Conservation (phyloP, 1,140 invertebrate species). For the Rhopalosiphum maidis region DNA sequence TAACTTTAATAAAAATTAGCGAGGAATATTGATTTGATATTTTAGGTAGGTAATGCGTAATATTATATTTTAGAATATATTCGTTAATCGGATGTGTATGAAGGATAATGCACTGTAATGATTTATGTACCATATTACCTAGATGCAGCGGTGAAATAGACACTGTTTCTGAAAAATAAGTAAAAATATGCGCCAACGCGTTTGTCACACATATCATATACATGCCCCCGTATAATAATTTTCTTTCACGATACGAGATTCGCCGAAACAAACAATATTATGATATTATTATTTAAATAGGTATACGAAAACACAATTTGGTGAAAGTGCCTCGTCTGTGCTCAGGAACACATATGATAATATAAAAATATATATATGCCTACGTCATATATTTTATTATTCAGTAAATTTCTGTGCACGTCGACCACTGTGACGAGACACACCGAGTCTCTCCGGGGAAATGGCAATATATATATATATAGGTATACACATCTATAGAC, state of each 20-base stretch:
- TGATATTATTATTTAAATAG: constrained; percentile 7
- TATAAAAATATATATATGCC: neutral
- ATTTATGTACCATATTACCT: neutral
- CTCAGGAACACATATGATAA: neutral
- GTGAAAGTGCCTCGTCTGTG: neutral
- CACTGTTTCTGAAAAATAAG: neutral
- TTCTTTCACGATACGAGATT: neutral
- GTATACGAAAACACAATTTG: neutral
- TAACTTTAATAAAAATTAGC: neutral
- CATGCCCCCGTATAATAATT: neutral
- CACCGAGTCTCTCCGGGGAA: neutral
- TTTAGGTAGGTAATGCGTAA: neutral
- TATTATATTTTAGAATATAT: neutral
- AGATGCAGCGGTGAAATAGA: neutral
- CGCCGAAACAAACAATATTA: neutral
- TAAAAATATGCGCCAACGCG: neutral
- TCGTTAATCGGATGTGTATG: neutral
- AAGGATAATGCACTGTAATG: neutral
- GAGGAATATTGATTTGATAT: neutral
- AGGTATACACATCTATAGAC: constrained; percentile 3
- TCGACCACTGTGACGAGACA: neutral
- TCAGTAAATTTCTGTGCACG: neutral
- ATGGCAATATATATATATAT: constrained; percentile 15
- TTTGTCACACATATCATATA: neutral
- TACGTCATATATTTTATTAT: neutral